These are phyloP conservation scores for Diacarnus erythraeanus DNA, from an alignment of 37 sponge, comb jelly and placozoan genomes.

Conservation along the genomic window DNA sequence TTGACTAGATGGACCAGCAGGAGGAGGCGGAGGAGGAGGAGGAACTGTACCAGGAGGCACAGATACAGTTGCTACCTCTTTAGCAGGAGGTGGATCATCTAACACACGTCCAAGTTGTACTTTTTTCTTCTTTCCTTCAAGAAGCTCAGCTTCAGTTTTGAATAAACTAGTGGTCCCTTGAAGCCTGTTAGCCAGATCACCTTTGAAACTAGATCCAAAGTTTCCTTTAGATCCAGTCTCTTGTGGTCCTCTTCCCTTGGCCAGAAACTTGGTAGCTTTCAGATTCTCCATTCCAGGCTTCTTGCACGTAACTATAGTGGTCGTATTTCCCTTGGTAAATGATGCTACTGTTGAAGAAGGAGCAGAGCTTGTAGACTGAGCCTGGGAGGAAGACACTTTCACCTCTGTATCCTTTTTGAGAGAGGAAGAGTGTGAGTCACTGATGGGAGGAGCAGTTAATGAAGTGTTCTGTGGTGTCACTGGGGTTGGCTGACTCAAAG, in stretches of 20 bases:
- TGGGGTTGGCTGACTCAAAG: background rate
- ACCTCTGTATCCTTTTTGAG: background rate
- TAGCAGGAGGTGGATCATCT: slow-evolving; percentile 26
- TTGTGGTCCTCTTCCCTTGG: slow-evolving; percentile 19
- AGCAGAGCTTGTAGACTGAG: background rate
- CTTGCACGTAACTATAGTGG: slow-evolving; percentile 30
- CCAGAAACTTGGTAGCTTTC: slow-evolving; percentile 47
- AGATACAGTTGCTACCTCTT: background rate
- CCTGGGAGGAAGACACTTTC: background rate
- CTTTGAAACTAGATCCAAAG: slow-evolving; percentile 28
- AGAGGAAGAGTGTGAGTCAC: background rate
- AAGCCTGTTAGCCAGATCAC: slow-evolving; percentile 22
- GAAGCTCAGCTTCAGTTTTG: slow-evolving; percentile 58
- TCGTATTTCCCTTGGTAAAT: slow-evolving; percentile 9
- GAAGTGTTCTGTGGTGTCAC: background rate
- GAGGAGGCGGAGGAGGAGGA: slow-evolving; percentile 7
- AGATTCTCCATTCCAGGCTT: slow-evolving; percentile 50
- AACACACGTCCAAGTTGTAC: slow-evolving; percentile 65
- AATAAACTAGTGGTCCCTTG: slow-evolving; percentile 54
- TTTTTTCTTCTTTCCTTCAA: slow-evolving; percentile 50
- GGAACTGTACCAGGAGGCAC: slow-evolving; percentile 6
- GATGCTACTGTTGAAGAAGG: slow-evolving; percentile 23
- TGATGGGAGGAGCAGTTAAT: background rate
- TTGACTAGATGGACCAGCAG: background rate
- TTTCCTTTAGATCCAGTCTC: slow-evolving; percentile 14